Evolutionary conservation across 2,888 invertebrate genomes (phyloP), one percentile per base, ranked within the genome.

Genomic region (Byasa hedistus): DNA sequence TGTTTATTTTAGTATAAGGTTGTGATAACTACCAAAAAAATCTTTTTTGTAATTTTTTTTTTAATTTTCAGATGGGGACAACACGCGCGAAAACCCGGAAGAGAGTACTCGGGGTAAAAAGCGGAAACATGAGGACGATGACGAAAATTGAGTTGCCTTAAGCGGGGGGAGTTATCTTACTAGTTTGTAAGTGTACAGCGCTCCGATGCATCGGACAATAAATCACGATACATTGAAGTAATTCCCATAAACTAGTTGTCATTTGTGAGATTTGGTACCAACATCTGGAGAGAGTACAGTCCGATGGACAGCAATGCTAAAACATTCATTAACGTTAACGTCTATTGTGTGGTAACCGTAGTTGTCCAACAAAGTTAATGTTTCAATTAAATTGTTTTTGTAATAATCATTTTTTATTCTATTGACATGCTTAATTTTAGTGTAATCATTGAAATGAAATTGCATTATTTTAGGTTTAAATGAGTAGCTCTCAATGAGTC

Each of bases 21-120:
- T n/a, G n/a, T n/a, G n/a, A n/a, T n/a, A n/a, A n/a, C n/a, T n/a
- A n/a, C n/a, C n/a, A n/a, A n/a, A n/a, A n/a, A n/a, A n/a, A n/a
- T n/a, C n/a, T n/a, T n/a, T n/a, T n/a, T n/a, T 39, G 15, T 36
- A 15, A 39, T 2, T 39, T 39, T 15, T 39, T 39, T 39, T 39
- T 15, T 15, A 0, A 39, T 64, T 65, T 69, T n/a, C 81, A 91
- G 92, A 91, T 72, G 91, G 90, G 44, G 86, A 84, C 36, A 83
- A 84, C 68, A 84, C 85, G 52, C 86, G 85, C 73, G 87, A 82
- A 54, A 83, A 79, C 70, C 88, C 87, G 39, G 90, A 92, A 78
- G 90, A 93, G 76, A 91, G 93, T 78, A 93, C 93, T 79, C 88
- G 93, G 76, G 93, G 93, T 83, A 93, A 93, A 83, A 93, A 93